A percentile compares a stretch with the other conserved stretches of the same genome.
Conservation (phyloP, 2,797 vertebrate genomes). For the Labeo calbasu region DNA sequence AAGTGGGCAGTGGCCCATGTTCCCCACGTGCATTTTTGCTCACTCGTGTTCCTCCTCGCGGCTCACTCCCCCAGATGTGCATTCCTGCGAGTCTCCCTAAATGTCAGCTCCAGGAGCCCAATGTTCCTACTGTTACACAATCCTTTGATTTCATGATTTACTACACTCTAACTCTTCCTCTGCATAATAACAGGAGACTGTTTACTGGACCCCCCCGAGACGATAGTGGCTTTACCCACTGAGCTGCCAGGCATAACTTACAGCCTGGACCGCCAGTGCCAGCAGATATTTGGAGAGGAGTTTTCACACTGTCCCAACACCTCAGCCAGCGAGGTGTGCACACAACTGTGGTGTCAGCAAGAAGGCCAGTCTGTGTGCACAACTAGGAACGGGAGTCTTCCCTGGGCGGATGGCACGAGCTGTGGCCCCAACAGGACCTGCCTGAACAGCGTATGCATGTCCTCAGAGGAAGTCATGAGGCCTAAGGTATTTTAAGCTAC, state of each 20-base stretch:
- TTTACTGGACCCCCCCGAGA: conserved; percentile 86
- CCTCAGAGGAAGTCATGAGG: conserved; percentile 51
- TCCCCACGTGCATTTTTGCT: conserved; percentile 41
- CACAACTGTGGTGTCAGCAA: conserved; percentile 91
- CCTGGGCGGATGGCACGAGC: conserved; percentile 90
- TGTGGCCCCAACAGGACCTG: conserved; percentile 80
- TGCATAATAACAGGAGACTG: conserved; percentile 85
- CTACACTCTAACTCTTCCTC: conserved; percentile 46
- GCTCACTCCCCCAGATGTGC: conserved; percentile 63
- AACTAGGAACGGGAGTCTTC: conserved; percentile 90
- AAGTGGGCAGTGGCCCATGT: conserved; percentile 41
- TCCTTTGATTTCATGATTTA: conserved; percentile 49
- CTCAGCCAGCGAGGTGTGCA: conserved; percentile 82
- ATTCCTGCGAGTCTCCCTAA: conserved; percentile 61
- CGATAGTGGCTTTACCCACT: conserved; percentile 77
- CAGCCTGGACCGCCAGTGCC: conserved; percentile 90
- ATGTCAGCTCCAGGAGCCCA: conserved; percentile 54
- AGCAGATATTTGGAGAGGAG: conserved; percentile 91
- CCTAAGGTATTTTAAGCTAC: conserved; percentile 47
- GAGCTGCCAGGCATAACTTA: conserved; percentile 86
- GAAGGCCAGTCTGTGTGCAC: conserved; percentile 83
- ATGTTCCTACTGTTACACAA: conserved; percentile 59
- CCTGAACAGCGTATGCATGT: conserved; percentile 79
- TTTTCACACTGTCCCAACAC: conserved; percentile 90
- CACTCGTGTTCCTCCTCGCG: conserved; percentile 43